Evolutionary conservation across 2,113 vertebrate species (phyloP).

Genomic region (Thamnophis sirtalis): DNA sequence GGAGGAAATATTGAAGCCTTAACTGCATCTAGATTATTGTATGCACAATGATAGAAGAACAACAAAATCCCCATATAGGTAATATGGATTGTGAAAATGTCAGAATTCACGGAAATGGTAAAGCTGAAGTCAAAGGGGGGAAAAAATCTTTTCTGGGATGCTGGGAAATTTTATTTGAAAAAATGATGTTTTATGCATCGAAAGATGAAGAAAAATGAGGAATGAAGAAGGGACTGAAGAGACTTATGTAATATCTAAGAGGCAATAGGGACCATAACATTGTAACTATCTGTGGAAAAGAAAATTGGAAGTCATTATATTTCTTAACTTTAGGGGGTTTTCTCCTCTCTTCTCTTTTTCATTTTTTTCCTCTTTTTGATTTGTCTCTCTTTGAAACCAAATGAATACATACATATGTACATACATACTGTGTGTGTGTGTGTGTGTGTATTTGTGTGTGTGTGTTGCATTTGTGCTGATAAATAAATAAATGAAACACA

Average conservation of each 20-base stretch:
- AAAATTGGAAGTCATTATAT: not conserved
- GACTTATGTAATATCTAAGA: not conserved
- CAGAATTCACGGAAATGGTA: not conserved
- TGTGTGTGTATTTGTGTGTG: too few species aligned
- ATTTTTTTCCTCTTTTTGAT: not conserved
- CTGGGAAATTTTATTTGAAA: not conserved
- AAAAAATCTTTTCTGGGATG: not conserved
- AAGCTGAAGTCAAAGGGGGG: not conserved
- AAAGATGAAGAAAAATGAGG: not conserved
- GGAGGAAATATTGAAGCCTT: not conserved
- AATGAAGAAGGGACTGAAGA: not conserved
- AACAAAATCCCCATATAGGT: not conserved
- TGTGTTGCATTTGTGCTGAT: too few species aligned
- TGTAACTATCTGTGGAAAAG: not conserved
- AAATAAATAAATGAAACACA: too few species aligned
- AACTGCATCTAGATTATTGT: not conserved
- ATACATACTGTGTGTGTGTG: too few species aligned
- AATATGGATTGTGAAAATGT: not conserved
- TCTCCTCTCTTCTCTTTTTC: not conserved
- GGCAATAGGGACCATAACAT: not conserved
- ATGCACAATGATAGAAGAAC: not conserved
- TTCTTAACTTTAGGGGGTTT: not conserved
- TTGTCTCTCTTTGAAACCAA: not conserved
- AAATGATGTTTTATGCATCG: not conserved
- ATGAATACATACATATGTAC: not conserved